These are phyloP conservation scores for Myotis davidii DNA, from an alignment of 2,113 vertebrate species.

Conservation along the genomic window DNA sequence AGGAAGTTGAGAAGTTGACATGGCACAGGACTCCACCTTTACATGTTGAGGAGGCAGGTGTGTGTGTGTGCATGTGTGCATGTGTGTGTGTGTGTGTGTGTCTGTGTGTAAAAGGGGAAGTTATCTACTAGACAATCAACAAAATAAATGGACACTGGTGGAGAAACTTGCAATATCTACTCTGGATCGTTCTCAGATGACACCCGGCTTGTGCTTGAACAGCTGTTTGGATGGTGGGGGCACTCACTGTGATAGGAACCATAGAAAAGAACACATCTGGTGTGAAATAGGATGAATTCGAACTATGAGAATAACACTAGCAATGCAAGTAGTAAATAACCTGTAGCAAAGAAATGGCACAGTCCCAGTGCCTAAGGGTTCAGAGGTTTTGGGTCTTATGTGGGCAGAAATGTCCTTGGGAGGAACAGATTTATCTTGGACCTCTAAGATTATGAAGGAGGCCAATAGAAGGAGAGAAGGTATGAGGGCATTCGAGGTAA, in stretches of 20 bases:
- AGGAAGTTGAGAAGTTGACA: background rate
- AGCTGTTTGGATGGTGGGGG: background rate
- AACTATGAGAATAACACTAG: background rate
- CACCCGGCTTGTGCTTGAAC: background rate
- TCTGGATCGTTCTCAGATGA: background rate
- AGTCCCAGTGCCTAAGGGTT: rapidly evolving
- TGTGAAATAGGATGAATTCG: background rate
- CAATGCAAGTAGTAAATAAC: background rate
- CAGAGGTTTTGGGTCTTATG: background rate
- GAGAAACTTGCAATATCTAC: background rate
- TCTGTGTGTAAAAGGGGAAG: too few species aligned
- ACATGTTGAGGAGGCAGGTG: background rate
- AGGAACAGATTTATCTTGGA: background rate
- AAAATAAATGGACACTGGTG: background rate
- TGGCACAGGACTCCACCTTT: background rate
- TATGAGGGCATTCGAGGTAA: background rate
- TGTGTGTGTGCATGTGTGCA: background rate
- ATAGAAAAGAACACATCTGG: background rate
- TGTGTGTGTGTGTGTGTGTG: background rate
- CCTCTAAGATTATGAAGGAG: background rate
- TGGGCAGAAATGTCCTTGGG: background rate
- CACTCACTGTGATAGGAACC: background rate
- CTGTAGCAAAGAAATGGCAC: background rate
- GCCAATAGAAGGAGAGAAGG: background rate
- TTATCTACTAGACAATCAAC: background rate